Percentiles rank a stretch among this genome's conserved stretches.
phyloP scores from a whole-genome alignment of 2,113 vertebrate genomes.

The Pollachius pollachius region DNA sequence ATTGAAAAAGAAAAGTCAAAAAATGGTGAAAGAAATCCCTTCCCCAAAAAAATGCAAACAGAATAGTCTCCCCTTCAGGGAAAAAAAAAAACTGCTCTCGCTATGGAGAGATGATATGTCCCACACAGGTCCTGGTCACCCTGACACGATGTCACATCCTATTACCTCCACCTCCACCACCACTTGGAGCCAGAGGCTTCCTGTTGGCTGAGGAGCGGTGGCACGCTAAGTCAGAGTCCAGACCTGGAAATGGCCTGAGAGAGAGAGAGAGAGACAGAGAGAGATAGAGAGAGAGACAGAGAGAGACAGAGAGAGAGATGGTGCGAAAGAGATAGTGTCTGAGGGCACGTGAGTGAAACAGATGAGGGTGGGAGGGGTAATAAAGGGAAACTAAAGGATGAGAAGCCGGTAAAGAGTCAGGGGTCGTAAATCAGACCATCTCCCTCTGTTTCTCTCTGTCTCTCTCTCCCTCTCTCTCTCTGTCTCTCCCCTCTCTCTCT shows the following conservation, averaged over 20 bases:
- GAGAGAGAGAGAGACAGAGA: slow-evolving; percentile 25
- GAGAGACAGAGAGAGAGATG: slow-evolving; percentile 20
- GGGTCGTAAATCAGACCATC: slow-evolving; percentile 57
- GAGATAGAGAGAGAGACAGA: too few relatives aligned
- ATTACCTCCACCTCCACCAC: slow-evolving; percentile 40
- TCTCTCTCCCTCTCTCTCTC: too few relatives aligned
- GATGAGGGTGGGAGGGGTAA: slow-evolving; percentile 25
- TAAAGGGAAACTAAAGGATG: slow-evolving; percentile 58
- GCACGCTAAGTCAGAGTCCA: slow-evolving; percentile 55
- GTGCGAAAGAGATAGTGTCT: slow-evolving; percentile 42
- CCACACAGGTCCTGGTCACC: slow-evolving; percentile 42
- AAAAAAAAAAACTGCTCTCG: background rate
- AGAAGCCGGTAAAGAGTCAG: slow-evolving; percentile 42
- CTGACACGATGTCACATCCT: slow-evolving; percentile 65
- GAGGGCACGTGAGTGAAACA: slow-evolving; percentile 42
- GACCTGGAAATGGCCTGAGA: slow-evolving; percentile 47
- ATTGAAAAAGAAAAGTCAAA: too few relatives aligned
- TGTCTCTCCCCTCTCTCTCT: too few relatives aligned
- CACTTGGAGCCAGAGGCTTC: slow-evolving; percentile 37
- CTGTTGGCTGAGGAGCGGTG: slow-evolving; percentile 40
- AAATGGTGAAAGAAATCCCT: too few relatives aligned
- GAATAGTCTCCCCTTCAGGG: too few relatives aligned
- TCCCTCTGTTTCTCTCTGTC: background rate
- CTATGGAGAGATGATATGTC: slow-evolving; percentile 39
- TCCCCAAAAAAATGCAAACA: too few relatives aligned